Evolutionary conservation across 2,797 vertebrate genomes (phyloP), one percentile per base, ranked within the genome.

Genomic region (Chaetophractus vellerosus): DNA sequence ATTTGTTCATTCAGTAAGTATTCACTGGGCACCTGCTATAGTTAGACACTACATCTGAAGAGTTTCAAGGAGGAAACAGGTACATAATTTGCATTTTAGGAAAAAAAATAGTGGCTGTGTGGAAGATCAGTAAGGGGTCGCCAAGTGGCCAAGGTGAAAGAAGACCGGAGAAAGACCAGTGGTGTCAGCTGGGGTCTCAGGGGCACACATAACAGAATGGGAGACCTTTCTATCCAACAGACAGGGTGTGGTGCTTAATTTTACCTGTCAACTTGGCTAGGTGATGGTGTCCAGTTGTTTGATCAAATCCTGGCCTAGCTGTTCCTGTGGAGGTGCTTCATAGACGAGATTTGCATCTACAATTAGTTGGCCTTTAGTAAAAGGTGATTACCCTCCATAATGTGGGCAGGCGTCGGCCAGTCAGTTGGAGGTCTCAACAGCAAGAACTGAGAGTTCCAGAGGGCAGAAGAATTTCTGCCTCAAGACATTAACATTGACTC

Each of bases 21-120:
- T 63, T 75, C 36, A 50, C 7, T 28, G 41, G 82, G 38, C 26
- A 72, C 36, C 38, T 31, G 10, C 74, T 36, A 1, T 50, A 26
- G 31, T 41, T 71, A 64, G 38, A 19, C 7, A 45, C 26, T 50
- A 7, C 28, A 45, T 90, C 16, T 83, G n/a, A 82, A 52, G 69
- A 84, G 3, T 33, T 91, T 64, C 48, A n/a, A 91, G 50, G 4
- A 64, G 59, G 14, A 88, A 89, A 79, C 41, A 97, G 59, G 45
- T 72, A 6, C 66, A 63, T 84, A 26, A 19, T 76, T 86, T 86
- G 14, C 55, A 63, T 24, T 79, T 71, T 33, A 38, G 36, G 3
- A 16, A 4, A 3, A 8, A 38, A 59, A 50, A 61, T 26, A 55
- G 1, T 71, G 61, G n/a, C 31, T 9, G 3, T 78, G 38, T 28